Percentiles rank a stretch among this genome's conserved stretches.
Conservation (phyloP, 2,113 vertebrate species). For the Monopterus albus region DNA sequence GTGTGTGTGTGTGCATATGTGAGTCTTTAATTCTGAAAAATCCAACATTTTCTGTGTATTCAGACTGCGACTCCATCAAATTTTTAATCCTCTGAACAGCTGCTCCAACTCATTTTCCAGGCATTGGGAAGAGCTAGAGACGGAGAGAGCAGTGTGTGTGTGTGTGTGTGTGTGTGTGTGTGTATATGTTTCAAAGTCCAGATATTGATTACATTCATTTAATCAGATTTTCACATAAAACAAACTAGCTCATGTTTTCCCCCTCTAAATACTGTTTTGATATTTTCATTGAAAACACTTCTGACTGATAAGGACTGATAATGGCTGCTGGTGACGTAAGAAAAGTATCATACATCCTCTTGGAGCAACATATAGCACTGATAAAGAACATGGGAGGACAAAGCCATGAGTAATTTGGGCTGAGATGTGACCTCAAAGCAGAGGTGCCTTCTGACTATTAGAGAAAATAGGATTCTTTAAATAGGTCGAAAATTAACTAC, state of each 20-base stretch:
- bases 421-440: constrained; percentile 25
- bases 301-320: constrained; percentile 33
- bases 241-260: constrained; percentile 47
- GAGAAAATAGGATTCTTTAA: neutral
- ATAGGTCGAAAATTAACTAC: neutral
- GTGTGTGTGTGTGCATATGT: constrained; percentile 5
- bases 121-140: constrained; percentile 60
- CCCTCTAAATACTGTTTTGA: constrained; percentile 8
- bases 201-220: constrained; percentile 50
- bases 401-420: constrained; percentile 19
- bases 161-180: constrained; percentile 21
- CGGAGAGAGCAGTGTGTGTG: neutral
- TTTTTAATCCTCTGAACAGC: constrained; percentile 81
- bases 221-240: constrained; percentile 51
- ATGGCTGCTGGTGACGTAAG: constrained; percentile 29
- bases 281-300: constrained; percentile 60
- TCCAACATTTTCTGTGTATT: constrained; percentile 74
- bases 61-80: constrained; percentile 71
- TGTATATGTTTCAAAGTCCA: constrained; percentile 44
- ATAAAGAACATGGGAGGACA: constrained; percentile 22
- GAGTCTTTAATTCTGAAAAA: constrained; percentile 67
- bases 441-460: neutral
- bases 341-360: constrained; percentile 57
- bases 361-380: constrained; percentile 49
- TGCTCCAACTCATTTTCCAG: constrained; percentile 80